Evolutionary conservation across 2,113 vertebrate species (phyloP), one percentile per base, ranked within the genome.

Genomic region (Urocitellus parryii): DNA sequence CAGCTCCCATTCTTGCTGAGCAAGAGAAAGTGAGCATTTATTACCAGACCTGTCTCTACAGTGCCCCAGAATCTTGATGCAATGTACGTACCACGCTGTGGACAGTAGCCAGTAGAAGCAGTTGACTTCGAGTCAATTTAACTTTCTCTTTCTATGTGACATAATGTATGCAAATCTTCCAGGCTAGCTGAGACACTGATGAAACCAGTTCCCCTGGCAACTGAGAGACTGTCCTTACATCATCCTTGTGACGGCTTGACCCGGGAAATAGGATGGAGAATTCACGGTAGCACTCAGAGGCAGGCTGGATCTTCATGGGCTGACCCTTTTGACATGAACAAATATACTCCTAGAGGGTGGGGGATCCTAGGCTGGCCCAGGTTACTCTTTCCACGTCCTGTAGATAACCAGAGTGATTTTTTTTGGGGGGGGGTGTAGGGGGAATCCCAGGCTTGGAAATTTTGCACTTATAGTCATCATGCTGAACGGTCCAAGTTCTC

Each of bases 111-210:
- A 16, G 86, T 39, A 90, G 58, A 94, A 89, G 80, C 68, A 68
- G 87, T 56, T 67, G 72, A 85, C 68, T 91, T 95, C 42, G 83
- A 78, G 78, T 51, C 32, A 14, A 17, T 65, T 81, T 51, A 72
- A 96, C 98, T 97, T 97, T 98, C 96, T 97, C 91, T 96, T 97
- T 95, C 76, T 80, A 16, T 1, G 16, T 84, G 67, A 95, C 39
- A 56, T 94, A 68, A 92, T 48, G 8, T 92, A 95, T 92, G 95
- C 90, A 96, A 85, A 97, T 97, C 81, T 96, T 91, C 17, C 16
- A 70, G 61, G 65, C 25, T 79, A 72, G 32, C 32, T 94, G 88
- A 86, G 77, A 82, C 34, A 63, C 16, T 73, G 91, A 86, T 87
- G 51, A 86, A 95, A 90, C 39, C 20, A 56, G 76, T 90, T 96